phyloP scores from a whole-genome alignment of 2,113 vertebrate species.

The Gobiocypris rarus region DNA sequence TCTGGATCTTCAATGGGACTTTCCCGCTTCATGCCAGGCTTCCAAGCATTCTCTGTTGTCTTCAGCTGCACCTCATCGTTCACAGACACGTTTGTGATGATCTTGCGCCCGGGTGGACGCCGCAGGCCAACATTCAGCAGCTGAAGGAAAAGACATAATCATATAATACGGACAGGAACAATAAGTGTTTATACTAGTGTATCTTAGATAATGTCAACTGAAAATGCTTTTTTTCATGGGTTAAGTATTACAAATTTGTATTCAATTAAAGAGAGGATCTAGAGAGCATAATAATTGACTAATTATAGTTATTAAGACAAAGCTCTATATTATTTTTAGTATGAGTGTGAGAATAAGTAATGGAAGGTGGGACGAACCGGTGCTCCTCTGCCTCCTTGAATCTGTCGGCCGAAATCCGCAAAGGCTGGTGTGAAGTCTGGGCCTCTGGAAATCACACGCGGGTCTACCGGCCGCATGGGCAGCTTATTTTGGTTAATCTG shows the following conservation, averaged over 20 bases:
- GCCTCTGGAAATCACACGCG: conserved; percentile 89
- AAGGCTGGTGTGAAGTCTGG: conserved; percentile 98
- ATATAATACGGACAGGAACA: not conserved
- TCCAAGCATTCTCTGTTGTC: conserved; percentile 95
- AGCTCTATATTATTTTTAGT: not conserved
- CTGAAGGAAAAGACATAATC: conserved; percentile 64
- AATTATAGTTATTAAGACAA: not conserved
- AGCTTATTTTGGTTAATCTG: conserved; percentile 96
- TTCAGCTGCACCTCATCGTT: conserved; percentile 92
- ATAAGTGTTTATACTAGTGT: not conserved
- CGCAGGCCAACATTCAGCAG: conserved; percentile 86
- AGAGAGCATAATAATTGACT: not conserved
- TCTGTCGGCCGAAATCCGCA: conserved; percentile 92
- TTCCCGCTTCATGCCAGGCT: conserved; percentile 88
- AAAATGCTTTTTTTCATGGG: not conserved
- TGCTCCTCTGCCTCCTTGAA: conserved; percentile 82
- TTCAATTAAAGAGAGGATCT: not conserved
- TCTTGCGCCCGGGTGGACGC: conserved; percentile 88
- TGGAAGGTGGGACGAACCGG: conserved; percentile 78
- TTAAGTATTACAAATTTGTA: not conserved
- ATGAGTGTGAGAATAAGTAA: conserved; percentile 35
- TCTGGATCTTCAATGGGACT: conserved; percentile 81
- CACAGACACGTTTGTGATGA: conserved; percentile 91
- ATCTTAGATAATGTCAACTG: not conserved
- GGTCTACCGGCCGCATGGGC: conserved; percentile 84